Conservation (phyloP, 2,888 invertebrate species). For the Creontiades dilutus region DNA sequence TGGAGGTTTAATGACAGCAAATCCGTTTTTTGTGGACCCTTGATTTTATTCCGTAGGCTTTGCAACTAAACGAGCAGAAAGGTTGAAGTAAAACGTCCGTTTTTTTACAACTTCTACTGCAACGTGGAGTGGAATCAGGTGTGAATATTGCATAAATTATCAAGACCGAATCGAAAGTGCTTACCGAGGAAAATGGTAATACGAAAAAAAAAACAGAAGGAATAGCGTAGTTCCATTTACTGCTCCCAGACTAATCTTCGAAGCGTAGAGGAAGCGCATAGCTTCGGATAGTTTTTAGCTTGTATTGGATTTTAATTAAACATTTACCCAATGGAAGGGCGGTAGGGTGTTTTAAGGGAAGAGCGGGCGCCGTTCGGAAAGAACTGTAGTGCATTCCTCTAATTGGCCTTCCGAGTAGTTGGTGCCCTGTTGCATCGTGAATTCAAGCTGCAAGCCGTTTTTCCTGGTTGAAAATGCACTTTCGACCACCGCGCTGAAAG, state of each 20-base stretch:
- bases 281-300: background rate
- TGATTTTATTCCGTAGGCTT: background rate
- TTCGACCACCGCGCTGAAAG: background rate
- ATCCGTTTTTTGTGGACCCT: background rate
- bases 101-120: background rate
- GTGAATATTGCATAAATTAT: slow-evolving; percentile 12
- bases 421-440: background rate
- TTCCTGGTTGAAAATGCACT: background rate
- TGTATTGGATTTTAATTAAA: background rate
- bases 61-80: background rate
- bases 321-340: background rate
- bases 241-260: background rate
- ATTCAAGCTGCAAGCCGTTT: background rate
- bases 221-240: background rate
- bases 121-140: background rate
- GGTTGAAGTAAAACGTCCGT: background rate
- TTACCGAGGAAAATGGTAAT: background rate
- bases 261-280: background rate
- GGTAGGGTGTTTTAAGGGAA: background rate
- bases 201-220: background rate
- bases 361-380: background rate
- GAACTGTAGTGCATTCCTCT: slow-evolving; percentile 7
- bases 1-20: too few relatives aligned
- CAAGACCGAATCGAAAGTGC: background rate
- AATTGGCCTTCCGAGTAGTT: background rate